A percentile compares a stretch with the other conserved stretches of the same genome.
These are phyloP conservation scores for Caenorhabditis uteleia DNA, from an alignment of 2,888 invertebrate genomes.

Conservation along the genomic window DNA sequence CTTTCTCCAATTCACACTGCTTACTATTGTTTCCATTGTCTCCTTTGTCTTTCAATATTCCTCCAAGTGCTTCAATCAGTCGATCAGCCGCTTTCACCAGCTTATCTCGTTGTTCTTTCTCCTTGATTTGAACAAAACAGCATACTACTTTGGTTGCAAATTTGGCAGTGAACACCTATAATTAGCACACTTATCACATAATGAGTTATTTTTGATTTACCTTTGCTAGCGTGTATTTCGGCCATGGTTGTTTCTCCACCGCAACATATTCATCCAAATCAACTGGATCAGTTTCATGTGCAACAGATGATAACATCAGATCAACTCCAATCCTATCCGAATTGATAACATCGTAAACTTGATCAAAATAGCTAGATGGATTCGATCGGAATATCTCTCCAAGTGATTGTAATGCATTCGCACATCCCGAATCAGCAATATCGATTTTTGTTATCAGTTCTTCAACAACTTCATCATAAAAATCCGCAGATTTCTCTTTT, in stretches of 20 bases:
- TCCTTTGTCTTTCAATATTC: slow-evolving; percentile 15
- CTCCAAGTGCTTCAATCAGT: slow-evolving; percentile 25
- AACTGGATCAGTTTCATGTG: slow-evolving; percentile 12
- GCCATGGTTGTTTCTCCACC: slow-evolving; percentile 26
- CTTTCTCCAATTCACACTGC: slow-evolving; percentile 40
- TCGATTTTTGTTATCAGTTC: not conserved
- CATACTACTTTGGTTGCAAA: slow-evolving; percentile 25
- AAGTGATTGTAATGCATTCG: slow-evolving; percentile 28
- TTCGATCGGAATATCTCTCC: slow-evolving; percentile 15
- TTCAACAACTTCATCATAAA: slow-evolving; percentile 6
- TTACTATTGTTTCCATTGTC: no score
- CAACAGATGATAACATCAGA: not conserved
- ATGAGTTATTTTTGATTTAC: slow-evolving; percentile 4
- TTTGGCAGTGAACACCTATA: slow-evolving; percentile 21
- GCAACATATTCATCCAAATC: slow-evolving; percentile 8
- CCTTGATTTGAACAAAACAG: not conserved
- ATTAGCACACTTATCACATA: not conserved
- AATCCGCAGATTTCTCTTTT: slow-evolving; percentile 15
- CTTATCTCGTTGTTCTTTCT: no score
- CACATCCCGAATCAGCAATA: slow-evolving; percentile 5
- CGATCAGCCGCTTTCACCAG: slow-evolving; percentile 2
- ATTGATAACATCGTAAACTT: slow-evolving; percentile 11
- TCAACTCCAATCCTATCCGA: slow-evolving; percentile 5
- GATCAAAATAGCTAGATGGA: slow-evolving; percentile 3
- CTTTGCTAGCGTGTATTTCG: slow-evolving; percentile 25